Evolutionary conservation across 2,797 vertebrate genomes (phyloP).

Genomic region (Heteromormyrus szaboi): DNA sequence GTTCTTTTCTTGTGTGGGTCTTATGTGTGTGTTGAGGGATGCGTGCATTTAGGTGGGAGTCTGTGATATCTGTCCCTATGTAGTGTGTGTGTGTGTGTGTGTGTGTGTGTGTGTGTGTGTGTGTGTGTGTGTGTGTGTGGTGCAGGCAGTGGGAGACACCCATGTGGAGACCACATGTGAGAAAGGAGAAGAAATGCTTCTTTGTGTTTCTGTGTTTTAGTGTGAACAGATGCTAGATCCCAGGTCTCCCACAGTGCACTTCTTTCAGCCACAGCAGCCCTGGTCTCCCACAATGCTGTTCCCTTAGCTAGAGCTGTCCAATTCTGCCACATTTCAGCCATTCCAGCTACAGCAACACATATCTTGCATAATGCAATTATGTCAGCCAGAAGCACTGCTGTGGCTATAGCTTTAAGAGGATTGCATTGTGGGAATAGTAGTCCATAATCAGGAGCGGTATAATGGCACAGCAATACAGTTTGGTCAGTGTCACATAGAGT

Average conservation of each 20-base stretch:
- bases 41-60: not conserved
- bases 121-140: conserved; percentile 37
- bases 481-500: not conserved
- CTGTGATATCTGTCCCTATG: not conserved
- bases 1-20: not conserved
- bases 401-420: not conserved
- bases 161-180: conserved; percentile 55
- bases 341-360: not conserved
- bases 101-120: conserved; percentile 35
- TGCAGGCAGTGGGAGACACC: conserved; percentile 36
- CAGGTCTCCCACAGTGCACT: conserved; percentile 24
- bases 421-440: not conserved
- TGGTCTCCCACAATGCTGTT: not conserved
- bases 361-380: not conserved
- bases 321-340: not conserved
- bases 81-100: not conserved
- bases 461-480: not conserved
- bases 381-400: not conserved
- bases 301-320: not conserved
- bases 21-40: not conserved
- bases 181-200: conserved; percentile 43
- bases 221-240: conserved; percentile 43
- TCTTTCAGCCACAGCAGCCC: not conserved
- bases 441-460: not conserved
- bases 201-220: conserved; percentile 46